Evolutionary conservation across 2,797 vertebrate genomes (phyloP), one percentile per base, ranked within the genome.

Genomic region (Malurus splendens): DNA sequence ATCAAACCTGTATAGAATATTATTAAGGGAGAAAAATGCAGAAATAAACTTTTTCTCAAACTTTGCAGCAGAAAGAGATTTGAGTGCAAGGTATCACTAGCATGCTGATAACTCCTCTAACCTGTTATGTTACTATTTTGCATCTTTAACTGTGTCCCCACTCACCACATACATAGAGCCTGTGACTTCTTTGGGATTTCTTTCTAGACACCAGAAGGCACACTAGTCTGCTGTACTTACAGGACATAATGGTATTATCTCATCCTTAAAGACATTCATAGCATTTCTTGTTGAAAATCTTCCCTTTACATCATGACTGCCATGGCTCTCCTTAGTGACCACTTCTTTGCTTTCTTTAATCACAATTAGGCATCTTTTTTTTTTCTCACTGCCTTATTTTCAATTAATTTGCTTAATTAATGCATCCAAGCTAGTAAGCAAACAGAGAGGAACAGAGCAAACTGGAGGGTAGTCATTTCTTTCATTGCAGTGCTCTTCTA

Each of bases 351-450:
- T 32, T 66, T 17, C 22, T 82, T 79, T 74, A 73, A 71, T 52
- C 45, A 56, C 32, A 22, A 45, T 60, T 62, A 64, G 16, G 11
- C 2, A 36, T 32, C 56, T 32, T 10, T 28, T 1, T 18, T 91
- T 82, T 89, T 86, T 52, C 42, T 64, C 38, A 50, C 32, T 67
- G 45, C 8, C 39, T 64, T 89, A 11, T 47, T 82, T 90, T 77
- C 32, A 54, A 14, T 20, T 76, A 13, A 62, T 47, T 89, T 77
- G 30, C 72, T 80, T 82, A 86, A 72, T 68, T 75, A 78, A 73
- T n/a, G 39, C 32, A 82, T 25, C 28, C 36, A 73, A 86, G 15
- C 42, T 64, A 70, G 60, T 32, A 90, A 91, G 67, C 33, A 91
- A 82, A 73, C 20, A 56, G 67, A 73, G 42, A 56, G 23, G 61